Conservation (phyloP, 1,140 invertebrate genomes). For the Drosophila arizonae region DNA sequence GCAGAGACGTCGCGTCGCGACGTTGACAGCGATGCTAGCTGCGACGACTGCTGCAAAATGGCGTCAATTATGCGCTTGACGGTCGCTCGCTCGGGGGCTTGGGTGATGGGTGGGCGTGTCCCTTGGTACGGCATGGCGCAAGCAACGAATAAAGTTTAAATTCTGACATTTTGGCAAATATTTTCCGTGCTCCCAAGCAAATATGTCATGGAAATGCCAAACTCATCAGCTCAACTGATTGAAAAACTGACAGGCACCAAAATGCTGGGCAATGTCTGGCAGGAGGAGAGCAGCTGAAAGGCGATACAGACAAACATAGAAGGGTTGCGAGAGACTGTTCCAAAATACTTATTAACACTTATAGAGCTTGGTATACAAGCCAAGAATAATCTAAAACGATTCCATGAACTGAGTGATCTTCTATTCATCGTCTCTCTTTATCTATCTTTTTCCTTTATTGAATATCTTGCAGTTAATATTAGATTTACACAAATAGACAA, state of each 20-base stretch:
- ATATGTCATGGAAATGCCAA: constrained; percentile 80
- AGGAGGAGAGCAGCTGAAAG: too few relatives aligned
- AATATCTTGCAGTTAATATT: too few relatives aligned
- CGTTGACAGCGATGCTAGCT: constrained; percentile 21
- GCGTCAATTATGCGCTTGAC: constrained; percentile 71
- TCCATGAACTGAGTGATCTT: too few relatives aligned
- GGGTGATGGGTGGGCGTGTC: constrained; percentile 34
- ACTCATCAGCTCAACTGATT: constrained; percentile 74
- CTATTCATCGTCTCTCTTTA: too few relatives aligned
- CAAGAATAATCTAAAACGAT: too few relatives aligned
- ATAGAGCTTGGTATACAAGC: too few relatives aligned
- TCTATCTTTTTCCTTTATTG: too few relatives aligned
- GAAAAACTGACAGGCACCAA: constrained; percentile 69
- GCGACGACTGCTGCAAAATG: constrained; percentile 48
- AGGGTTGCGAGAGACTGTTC: too few relatives aligned
- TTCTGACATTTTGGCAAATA: constrained; percentile 81
- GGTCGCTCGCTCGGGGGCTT: constrained; percentile 7
- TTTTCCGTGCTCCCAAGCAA: constrained; percentile 76
- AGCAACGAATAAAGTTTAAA: constrained; percentile 79
- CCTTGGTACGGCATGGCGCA: constrained; percentile 72
- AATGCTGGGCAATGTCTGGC: constrained; percentile 20
- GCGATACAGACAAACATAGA: too few relatives aligned
- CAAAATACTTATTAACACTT: too few relatives aligned
- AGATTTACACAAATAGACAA: too few relatives aligned
- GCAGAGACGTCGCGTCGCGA: constrained; percentile 16